These are phyloP conservation scores for Noctua pronuba DNA, from an alignment of 2,888 invertebrate species.

Conservation along the genomic window DNA sequence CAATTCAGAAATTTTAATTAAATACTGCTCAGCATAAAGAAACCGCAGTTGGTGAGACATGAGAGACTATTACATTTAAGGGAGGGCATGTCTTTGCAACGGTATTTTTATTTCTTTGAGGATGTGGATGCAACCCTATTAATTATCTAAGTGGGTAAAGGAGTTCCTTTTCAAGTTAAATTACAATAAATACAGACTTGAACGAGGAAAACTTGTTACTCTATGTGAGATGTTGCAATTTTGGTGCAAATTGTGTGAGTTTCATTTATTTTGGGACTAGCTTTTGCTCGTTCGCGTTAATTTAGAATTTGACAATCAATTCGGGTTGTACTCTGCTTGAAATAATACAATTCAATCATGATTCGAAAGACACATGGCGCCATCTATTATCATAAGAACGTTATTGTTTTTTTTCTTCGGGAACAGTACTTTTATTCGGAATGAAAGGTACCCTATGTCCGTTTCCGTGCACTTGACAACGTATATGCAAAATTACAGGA, in stretches of 20 bases:
- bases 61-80: constrained; percentile 11
- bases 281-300: too few relatives aligned
- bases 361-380: too few relatives aligned
- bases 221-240: background rate
- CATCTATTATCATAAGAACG: too few relatives aligned
- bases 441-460: too few relatives aligned
- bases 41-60: constrained; percentile 2
- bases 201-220: background rate
- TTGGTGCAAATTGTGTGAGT: background rate
- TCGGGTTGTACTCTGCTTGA: too few relatives aligned
- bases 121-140: background rate
- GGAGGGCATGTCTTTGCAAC: background rate
- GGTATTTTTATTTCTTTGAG: constrained; percentile 15
- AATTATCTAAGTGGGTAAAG: constrained; percentile 7
- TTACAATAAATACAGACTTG: constrained; percentile 2
- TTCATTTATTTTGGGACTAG: too few relatives aligned
- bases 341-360: too few relatives aligned
- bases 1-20: background rate
- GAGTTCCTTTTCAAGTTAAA: constrained; percentile 5
- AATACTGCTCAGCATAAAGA: background rate
- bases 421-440: too few relatives aligned
- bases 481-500: too few relatives aligned
- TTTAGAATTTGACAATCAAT: too few relatives aligned
- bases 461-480: too few relatives aligned
- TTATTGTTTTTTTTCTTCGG: too few relatives aligned